phyloP scores from a whole-genome alignment of 2,888 invertebrate genomes.

The Oxyscelio sp. region DNA sequence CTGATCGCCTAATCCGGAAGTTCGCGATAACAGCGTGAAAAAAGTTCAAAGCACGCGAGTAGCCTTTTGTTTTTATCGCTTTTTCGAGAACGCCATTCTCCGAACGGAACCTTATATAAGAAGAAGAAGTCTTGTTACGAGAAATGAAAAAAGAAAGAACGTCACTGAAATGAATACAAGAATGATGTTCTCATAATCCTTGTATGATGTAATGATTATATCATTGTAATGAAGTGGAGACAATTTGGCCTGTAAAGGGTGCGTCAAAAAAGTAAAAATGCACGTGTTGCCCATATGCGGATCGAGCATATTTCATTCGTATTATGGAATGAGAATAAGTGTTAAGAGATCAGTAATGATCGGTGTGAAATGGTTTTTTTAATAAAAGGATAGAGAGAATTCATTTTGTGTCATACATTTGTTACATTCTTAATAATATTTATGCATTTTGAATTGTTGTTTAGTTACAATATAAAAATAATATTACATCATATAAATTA shows the following conservation, averaged over 20 bases:
- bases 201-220: constrained; percentile 40
- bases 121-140: constrained; percentile 11
- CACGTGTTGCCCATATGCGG: constrained; percentile 30
- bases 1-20: constrained; percentile 56
- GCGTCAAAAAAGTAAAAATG: not conserved
- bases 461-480: no score
- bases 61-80: constrained; percentile 62
- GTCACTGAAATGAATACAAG: constrained; percentile 16
- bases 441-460: no score
- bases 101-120: constrained; percentile 53
- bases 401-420: no score
- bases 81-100: constrained; percentile 40
- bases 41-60: constrained; percentile 60
- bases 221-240: constrained; percentile 19
- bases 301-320: not conserved
- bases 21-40: constrained; percentile 38
- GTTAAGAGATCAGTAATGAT: not conserved
- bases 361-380: not conserved
- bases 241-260: constrained; percentile 36
- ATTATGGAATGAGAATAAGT: constrained; percentile 1
- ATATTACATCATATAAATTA: no score
- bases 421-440: no score
- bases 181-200: constrained; percentile 35
- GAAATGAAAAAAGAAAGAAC: constrained; percentile 12
- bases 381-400: no score